Evolutionary conservation across 2,113 vertebrate species (phyloP).

Genomic region (Rhineura floridana): DNA sequence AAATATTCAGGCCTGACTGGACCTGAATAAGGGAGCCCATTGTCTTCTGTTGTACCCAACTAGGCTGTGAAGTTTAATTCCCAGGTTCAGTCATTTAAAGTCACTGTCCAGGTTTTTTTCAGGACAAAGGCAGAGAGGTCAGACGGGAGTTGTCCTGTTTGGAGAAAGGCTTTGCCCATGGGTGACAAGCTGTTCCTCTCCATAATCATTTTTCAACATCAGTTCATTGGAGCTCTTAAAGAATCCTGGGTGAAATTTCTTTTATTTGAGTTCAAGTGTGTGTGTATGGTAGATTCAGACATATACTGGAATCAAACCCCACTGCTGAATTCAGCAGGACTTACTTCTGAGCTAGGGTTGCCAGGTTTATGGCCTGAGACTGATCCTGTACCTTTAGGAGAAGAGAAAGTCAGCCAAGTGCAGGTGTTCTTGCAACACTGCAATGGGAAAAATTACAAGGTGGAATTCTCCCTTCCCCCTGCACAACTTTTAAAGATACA

Average conservation of each 20-base stretch:
- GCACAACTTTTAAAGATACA: too few species aligned
- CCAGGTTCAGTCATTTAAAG: not conserved
- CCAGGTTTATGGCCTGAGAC: too few species aligned
- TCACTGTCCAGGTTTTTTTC: not conserved
- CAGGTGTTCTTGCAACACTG: too few species aligned
- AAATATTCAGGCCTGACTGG: not conserved
- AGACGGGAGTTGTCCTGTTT: not conserved
- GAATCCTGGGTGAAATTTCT: not conserved
- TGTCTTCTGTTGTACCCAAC: constrained; percentile 3
- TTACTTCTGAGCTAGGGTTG: too few species aligned
- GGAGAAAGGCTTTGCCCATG: not conserved
- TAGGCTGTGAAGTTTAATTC: constrained; percentile 10
- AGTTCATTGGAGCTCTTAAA: not conserved
- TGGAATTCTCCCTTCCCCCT: too few species aligned
- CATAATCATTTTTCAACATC: not conserved
- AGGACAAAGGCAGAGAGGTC: not conserved
- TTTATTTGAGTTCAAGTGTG: not conserved
- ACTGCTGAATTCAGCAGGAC: not conserved
- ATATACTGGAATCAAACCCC: too few species aligned
- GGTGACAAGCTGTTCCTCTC: not conserved
- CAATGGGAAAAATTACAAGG: too few species aligned
- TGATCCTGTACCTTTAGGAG: too few species aligned
- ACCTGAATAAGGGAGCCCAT: constrained; percentile 1
- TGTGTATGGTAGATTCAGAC: too few species aligned
- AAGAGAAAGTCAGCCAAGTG: too few species aligned